Evolutionary conservation across 2,888 invertebrate genomes (phyloP), one percentile per base, ranked within the genome.

Genomic region (Seira musarum): DNA sequence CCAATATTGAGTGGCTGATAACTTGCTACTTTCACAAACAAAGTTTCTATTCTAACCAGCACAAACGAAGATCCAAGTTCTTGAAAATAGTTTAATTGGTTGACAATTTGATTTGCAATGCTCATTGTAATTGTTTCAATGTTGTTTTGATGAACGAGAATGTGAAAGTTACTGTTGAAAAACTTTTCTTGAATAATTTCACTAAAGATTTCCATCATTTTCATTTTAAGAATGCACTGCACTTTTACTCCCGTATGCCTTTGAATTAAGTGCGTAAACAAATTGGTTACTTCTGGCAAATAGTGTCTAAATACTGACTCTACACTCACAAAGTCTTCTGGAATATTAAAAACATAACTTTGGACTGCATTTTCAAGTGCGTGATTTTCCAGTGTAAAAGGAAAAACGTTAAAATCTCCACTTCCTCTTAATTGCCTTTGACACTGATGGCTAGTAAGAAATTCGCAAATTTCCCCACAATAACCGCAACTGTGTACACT

Each of bases 1-100:
- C 72, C 64, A 1, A 22, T 64, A 10, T 25, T 17, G 6, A 72
- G 19, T 0, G 72, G 72, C 1, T 8, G 2, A 25, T 72, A 72
- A 1, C 2, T 6, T 1, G 64, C 64, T 25, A 72, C 53, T 13
- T 72, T 72, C 13, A 72, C 15, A 0, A 22, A 22, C 0, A 25
- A 13, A 17, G n/a, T 64, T 13, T 64, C 17, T 2, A 72, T 25
- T 3, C 40, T 25, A 1, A 19, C 25, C 0, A 72, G 19, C 1
- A 19, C 25, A 64, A 64, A 73, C 0, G 19, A 13, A 10, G 25
- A 25, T 0, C 72, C 72, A 10, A 65, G 19, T 15, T 30, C 1
- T 6, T 30, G 6, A 35, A 73, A 73, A 10, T n/a, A 30, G 8
- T 65, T 65, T 0, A 73, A 17, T 19, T 64, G 53, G 5, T 13